phyloP scores from a whole-genome alignment of 2,888 invertebrate species.

The Acheta domesticus region DNA sequence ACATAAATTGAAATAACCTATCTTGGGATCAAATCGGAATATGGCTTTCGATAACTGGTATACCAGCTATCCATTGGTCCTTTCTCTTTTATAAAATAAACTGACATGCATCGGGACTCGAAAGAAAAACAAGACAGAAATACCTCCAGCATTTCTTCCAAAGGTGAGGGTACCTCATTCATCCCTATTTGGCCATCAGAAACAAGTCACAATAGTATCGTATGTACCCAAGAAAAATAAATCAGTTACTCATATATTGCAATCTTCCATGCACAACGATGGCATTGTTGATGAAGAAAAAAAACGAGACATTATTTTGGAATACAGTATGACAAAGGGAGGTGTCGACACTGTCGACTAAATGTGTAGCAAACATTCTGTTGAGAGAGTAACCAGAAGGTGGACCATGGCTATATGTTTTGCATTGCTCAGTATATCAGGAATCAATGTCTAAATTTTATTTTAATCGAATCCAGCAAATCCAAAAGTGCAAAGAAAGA shows the following conservation, averaged over 20 bases:
- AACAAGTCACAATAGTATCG: slow-evolving; percentile 33
- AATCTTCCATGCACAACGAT: neutral
- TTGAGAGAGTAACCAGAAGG: slow-evolving; percentile 38
- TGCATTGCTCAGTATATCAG: slow-evolving; percentile 37
- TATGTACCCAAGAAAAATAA: neutral
- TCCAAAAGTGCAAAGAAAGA: neutral
- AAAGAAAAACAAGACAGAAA: slow-evolving; percentile 33
- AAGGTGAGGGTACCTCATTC: slow-evolving; percentile 34
- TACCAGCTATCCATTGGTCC: neutral
- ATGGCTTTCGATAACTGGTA: neutral
- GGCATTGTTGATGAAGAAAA: slow-evolving; percentile 23
- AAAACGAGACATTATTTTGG: slow-evolving; percentile 41
- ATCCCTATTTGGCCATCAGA: slow-evolving; percentile 38
- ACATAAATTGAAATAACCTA: neutral
- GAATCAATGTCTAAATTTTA: slow-evolving; percentile 20
- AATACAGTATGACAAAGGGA: slow-evolving; percentile 40
- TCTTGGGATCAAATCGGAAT: neutral
- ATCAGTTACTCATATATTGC: neutral
- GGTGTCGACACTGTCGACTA: slow-evolving; percentile 40
- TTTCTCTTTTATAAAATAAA: slow-evolving; percentile 19
- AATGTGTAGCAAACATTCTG: slow-evolving; percentile 40
- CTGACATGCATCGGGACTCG: slow-evolving; percentile 30
- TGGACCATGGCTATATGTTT: slow-evolving; percentile 39
- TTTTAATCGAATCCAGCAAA: neutral
- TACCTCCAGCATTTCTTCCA: slow-evolving; percentile 41